These are phyloP conservation scores for Grammomys dolichurus DNA, from an alignment of 2,113 vertebrate genomes.

Conservation along the genomic window DNA sequence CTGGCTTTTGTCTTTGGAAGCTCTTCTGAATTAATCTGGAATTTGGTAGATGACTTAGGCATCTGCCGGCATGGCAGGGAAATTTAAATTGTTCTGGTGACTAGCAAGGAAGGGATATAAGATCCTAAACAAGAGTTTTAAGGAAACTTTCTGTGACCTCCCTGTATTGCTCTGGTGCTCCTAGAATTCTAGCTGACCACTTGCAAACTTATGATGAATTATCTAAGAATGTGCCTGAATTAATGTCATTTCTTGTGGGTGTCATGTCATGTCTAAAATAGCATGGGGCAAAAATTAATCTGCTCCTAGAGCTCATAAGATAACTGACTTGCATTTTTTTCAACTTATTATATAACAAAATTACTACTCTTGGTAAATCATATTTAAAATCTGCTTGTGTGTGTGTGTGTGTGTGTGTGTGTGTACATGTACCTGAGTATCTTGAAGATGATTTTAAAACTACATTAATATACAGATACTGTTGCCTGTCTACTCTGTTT, in stretches of 20 bases:
- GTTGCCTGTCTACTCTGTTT: background rate
- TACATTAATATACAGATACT: background rate
- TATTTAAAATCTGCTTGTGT: background rate
- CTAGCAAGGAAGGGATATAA: no score
- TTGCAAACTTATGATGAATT: background rate
- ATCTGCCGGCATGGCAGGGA: background rate
- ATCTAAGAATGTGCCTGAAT: background rate
- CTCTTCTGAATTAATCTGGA: background rate
- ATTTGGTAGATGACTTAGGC: background rate
- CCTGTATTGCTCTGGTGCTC: background rate
- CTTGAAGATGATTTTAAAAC: background rate
- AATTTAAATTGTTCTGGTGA: background rate
- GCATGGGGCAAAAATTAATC: background rate
- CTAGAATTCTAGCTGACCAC: background rate
- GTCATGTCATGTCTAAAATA: background rate
- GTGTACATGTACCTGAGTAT: background rate
- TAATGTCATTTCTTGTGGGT: background rate
- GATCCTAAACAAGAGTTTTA: background rate
- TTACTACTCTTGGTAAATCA: background rate
- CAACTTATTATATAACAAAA: background rate
- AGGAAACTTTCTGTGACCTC: background rate
- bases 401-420: background rate
- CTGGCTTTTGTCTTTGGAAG: background rate
- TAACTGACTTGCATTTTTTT: background rate
- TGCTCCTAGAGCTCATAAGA: background rate